Base-by-base conservation (phyloP, 1,140 invertebrate genomes). In the Druon quercuslanigerum region DNA sequence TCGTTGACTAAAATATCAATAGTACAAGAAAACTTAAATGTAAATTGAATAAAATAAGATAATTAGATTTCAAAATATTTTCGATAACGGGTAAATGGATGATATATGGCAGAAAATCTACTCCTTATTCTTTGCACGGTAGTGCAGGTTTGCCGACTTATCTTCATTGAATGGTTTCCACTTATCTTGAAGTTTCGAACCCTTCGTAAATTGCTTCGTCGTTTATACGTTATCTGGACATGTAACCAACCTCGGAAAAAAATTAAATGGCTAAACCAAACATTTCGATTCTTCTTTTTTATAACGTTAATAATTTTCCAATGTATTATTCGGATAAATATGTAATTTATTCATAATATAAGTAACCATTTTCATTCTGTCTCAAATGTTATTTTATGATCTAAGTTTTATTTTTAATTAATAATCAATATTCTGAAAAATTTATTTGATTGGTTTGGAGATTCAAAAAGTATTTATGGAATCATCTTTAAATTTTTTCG, bases 151-250 rank as follows among this genome's bases (percentile, higher is more conserved):
- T 40, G n/a, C 25, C 13, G 25, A 40, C 33, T 66, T 66, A 66
- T 66, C 60, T 66, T 40, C n/a, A 7, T 4, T 40, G 25, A 25
- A 66, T 66, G 60, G 60, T 40, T 66, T 40, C 14, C 60, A 66
- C 60, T 66, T 40, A 66, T 66, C 60, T 66, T 16, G 16, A 66
- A 66, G 40, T 66, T 66, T 66, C 14, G 16, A 66, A 66, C 40
- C 7, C 60, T 40, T 66, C 60, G 60, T 66, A 66, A 66, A 66
- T 66, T 66, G 25, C 60, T 40, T 66, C 33, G 60, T 8, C 60
- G 14, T 16, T 66, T 66, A 66, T 40, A 46, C 40, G 25, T 66
- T 66, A 66, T 66, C 60, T 66, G 25, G 40, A 33, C 25, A 40
- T 66, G 16, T n/a, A 66, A 57, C 56, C 25, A 25, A 57, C 6